Evolutionary conservation across 2,888 invertebrate species (phyloP).

Genomic region (Drosophila tanythrix): DNA sequence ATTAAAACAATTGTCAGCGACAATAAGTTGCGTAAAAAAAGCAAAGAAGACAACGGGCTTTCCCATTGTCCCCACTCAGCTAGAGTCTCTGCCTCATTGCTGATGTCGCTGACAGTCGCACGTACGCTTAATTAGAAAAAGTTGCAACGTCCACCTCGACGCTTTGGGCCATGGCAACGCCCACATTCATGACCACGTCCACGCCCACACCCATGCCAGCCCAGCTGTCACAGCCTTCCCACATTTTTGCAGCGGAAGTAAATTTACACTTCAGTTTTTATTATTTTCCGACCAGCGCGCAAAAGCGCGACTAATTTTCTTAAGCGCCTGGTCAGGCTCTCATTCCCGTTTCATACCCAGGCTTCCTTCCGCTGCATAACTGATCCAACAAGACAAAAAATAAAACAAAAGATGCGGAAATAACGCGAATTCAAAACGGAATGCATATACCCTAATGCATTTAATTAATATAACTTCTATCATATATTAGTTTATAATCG

Average conservation of each 20-base stretch:
- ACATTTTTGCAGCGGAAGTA: slow-evolving; percentile 71
- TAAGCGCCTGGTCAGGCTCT: slow-evolving; percentile 38
- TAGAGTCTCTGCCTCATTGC: slow-evolving; percentile 14
- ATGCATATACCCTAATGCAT: background rate
- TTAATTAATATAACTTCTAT: background rate
- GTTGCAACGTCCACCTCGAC: slow-evolving; percentile 54
- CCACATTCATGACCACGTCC: slow-evolving; percentile 17
- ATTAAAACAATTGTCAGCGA: slow-evolving; percentile 78
- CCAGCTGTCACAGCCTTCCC: slow-evolving; percentile 60
- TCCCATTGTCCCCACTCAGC: background rate
- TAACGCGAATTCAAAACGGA: slow-evolving; percentile 1
- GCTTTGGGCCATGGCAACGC: slow-evolving; percentile 31
- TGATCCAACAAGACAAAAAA: slow-evolving; percentile 30
- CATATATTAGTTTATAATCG: background rate
- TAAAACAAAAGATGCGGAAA: background rate
- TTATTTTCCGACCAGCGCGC: slow-evolving; percentile 70
- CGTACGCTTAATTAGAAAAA: slow-evolving; percentile 80
- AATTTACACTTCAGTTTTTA: slow-evolving; percentile 78
- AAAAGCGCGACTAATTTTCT: slow-evolving; percentile 76
- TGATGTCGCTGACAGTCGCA: slow-evolving; percentile 72
- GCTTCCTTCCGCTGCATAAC: slow-evolving; percentile 36
- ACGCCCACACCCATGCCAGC: slow-evolving; percentile 11
- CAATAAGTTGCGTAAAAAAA: slow-evolving; percentile 66
- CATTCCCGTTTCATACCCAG: slow-evolving; percentile 30
- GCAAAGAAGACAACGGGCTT: slow-evolving; percentile 41